Percentiles rank a stretch among this genome's conserved stretches.
These are phyloP conservation scores for Coracias cyanogaster DNA, from an alignment of 2,797 vertebrate genomes.

Conservation along the genomic window DNA sequence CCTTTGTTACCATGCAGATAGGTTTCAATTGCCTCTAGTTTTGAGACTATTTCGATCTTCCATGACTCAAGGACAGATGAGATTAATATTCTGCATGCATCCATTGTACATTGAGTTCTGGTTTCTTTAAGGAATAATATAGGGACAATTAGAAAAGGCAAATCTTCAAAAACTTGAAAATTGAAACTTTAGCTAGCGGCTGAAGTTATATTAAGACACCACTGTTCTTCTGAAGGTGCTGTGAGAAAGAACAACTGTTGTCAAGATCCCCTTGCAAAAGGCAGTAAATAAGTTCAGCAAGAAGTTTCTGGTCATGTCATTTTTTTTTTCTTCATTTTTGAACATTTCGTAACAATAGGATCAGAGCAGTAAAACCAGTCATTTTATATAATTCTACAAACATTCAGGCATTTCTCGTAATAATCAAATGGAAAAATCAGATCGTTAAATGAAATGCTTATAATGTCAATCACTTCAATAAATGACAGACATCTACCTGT, in stretches of 20 bases:
- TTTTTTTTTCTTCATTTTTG: background rate
- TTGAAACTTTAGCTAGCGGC: background rate
- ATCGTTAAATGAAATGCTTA: background rate
- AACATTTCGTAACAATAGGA: background rate
- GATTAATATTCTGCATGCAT: background rate
- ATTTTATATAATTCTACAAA: background rate
- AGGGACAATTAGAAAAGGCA: background rate
- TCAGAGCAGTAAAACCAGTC: background rate
- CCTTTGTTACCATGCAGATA: background rate
- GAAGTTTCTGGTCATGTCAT: background rate
- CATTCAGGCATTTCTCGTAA: background rate
- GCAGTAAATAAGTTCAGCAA: background rate
- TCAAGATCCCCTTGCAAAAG: background rate
- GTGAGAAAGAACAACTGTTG: background rate
- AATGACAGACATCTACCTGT: background rate
- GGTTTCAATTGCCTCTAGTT: background rate
- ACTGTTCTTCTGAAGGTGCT: background rate
- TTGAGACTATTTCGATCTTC: background rate
- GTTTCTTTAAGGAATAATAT: background rate
- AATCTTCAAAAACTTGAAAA: background rate
- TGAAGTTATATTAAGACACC: background rate
- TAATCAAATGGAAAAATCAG: background rate
- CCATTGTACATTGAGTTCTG: background rate
- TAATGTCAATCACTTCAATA: background rate
- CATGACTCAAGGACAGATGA: background rate